Evolutionary conservation across 2,797 vertebrate genomes (phyloP).

Genomic region (Notoglanidium macrostoma): DNA sequence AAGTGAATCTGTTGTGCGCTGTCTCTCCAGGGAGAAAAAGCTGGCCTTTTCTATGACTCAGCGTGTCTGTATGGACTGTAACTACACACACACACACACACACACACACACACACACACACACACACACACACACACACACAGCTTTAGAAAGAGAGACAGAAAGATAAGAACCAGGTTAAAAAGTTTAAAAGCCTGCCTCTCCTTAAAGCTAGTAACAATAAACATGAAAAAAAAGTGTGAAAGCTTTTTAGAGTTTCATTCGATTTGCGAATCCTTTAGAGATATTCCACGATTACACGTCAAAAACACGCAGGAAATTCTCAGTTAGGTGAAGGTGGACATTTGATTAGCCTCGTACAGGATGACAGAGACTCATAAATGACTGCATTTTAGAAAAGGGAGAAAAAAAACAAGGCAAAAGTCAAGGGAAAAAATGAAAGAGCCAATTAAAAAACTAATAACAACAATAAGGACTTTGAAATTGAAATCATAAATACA

Average conservation of each 20-base stretch:
- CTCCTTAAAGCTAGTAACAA: neutral
- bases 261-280: neutral
- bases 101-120: slow-evolving; percentile 5
- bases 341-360: neutral
- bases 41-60: slow-evolving; percentile 9
- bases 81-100: neutral
- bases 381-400: neutral
- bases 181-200: neutral
- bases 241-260: neutral
- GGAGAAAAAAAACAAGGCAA: neutral
- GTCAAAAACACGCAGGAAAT: neutral
- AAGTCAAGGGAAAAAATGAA: neutral
- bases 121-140: neutral
- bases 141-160: neutral
- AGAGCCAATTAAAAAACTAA: neutral
- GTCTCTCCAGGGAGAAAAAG: slow-evolving; percentile 3
- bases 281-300: neutral
- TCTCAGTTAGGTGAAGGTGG: neutral
- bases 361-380: neutral
- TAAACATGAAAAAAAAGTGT: neutral
- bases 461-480: too few species aligned
- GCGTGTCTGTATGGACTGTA: neutral
- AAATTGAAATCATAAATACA: neutral
- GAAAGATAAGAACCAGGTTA: neutral
- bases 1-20: neutral